phyloP scores from a whole-genome alignment of 1,140 invertebrate genomes.

The Gyrodactylus salaris region DNA sequence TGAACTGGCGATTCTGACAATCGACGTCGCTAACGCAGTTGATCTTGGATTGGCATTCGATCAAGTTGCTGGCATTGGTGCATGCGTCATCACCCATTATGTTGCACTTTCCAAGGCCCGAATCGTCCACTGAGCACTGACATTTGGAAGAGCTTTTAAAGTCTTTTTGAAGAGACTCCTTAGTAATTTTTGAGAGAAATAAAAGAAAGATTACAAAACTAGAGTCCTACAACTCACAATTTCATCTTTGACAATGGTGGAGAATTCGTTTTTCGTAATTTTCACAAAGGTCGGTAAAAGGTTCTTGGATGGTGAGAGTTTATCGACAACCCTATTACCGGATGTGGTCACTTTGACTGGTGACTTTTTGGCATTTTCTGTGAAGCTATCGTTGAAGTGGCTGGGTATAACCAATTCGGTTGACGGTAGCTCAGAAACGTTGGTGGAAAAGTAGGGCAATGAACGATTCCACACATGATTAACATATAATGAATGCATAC shows the following conservation, averaged over 20 bases:
- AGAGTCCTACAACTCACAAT: not conserved
- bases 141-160: not conserved
- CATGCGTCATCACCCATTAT: not conserved
- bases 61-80: not conserved
- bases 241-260: not conserved
- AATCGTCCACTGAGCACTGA: not conserved
- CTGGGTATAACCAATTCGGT: not conserved
- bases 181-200: not conserved
- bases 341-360: too few species aligned
- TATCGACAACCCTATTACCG: too few species aligned
- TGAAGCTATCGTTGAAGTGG: not conserved
- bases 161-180: not conserved
- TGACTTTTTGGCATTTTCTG: too few species aligned
- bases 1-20: conserved; percentile 1
- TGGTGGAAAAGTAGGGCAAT: not conserved
- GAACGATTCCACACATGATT: not conserved
- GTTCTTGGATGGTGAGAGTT: not conserved
- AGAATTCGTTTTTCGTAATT: not conserved
- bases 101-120: not conserved
- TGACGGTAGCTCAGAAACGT: not conserved
- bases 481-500: not conserved
- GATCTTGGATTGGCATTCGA: not conserved
- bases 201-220: not conserved
- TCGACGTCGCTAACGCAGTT: not conserved
- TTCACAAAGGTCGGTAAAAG: not conserved